Conservation (phyloP, 1,140 invertebrate species). For the Doryteuthis pealeii region DNA sequence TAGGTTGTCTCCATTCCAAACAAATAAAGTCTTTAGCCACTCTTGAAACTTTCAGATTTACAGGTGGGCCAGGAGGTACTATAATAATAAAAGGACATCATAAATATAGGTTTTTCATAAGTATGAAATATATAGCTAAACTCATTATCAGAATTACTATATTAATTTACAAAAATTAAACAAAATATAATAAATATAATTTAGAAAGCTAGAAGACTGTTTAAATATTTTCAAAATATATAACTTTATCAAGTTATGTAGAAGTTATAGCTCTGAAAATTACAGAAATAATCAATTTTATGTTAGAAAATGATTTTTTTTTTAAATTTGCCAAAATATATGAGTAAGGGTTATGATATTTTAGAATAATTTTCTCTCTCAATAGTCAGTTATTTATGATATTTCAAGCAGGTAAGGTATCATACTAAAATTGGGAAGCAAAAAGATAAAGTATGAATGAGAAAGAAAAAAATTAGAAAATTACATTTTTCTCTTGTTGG, state of each 20-base stretch:
- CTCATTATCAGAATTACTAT: too few species aligned
- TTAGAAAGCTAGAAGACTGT: not conserved
- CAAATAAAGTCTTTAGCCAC: slow-evolving; percentile 93
- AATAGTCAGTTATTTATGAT: too few species aligned
- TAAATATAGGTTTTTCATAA: too few species aligned
- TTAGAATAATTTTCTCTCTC: not conserved
- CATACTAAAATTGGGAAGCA: too few species aligned
- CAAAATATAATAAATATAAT: slow-evolving; percentile 66
- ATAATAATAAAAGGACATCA: slow-evolving; percentile 74
- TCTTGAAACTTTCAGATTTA: slow-evolving; percentile 87
- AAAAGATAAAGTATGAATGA: too few species aligned
- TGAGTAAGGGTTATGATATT: not conserved
- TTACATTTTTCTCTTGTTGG: slow-evolving; percentile 79
- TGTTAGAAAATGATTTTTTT: not conserved
- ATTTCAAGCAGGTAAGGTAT: not conserved
- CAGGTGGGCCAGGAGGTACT: slow-evolving; percentile 77
- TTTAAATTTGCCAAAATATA: not conserved
- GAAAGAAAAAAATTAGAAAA: too few species aligned
- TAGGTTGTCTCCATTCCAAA: slow-evolving; percentile 87
- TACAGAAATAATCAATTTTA: too few species aligned
- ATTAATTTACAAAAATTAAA: too few species aligned
- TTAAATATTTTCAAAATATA: slow-evolving; percentile 45
- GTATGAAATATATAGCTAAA: too few species aligned
- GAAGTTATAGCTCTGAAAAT: too few species aligned
- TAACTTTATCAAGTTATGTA: too few species aligned